A percentile compares a stretch with the other conserved stretches of the same genome.
phyloP scores from a whole-genome alignment of 1,140 invertebrate species.

The Dendroctonus valens region DNA sequence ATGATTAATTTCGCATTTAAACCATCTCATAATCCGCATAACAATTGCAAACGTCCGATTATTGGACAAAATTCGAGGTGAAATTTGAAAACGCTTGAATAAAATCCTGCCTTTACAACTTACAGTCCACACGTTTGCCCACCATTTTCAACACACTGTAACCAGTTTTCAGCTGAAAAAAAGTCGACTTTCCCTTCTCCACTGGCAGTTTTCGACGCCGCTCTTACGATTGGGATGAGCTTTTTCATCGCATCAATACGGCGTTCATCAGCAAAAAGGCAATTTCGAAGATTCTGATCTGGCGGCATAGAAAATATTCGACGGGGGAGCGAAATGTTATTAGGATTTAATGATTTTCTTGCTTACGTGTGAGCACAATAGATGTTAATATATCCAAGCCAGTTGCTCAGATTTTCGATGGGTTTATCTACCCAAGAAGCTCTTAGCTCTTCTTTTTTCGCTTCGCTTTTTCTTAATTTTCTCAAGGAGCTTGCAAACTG shows the following conservation, averaged over 20 bases:
- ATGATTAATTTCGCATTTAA: no score
- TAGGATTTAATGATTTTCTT: conserved; percentile 36
- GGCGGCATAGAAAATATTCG: conserved; percentile 27
- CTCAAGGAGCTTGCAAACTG: no score
- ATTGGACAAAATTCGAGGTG: no score
- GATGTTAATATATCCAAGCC: conserved; percentile 30
- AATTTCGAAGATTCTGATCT: conserved; percentile 31
- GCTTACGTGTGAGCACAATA: conserved; percentile 26
- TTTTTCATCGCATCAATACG: conserved; percentile 35
- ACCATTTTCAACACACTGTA: no score
- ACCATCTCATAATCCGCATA: no score
- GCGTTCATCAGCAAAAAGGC: conserved; percentile 33
- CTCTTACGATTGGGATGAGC: conserved; percentile 13
- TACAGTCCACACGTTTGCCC: no score
- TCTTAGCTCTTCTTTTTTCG: no score
- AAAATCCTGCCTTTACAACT: no score
- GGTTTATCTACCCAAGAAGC: conserved; percentile 3
- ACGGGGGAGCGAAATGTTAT: conserved; percentile 30
- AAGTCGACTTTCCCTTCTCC: conserved; percentile 12
- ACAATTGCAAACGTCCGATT: no score
- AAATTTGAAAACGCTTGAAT: no score
- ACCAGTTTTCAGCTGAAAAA: conserved; percentile 20
- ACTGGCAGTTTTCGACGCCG: conserved; percentile 10
- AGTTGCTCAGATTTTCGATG: conserved; percentile 7
- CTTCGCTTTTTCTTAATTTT: neutral